These are phyloP conservation scores for Falco peregrinus DNA, from an alignment of 2,797 vertebrate genomes.

Conservation along the genomic window DNA sequence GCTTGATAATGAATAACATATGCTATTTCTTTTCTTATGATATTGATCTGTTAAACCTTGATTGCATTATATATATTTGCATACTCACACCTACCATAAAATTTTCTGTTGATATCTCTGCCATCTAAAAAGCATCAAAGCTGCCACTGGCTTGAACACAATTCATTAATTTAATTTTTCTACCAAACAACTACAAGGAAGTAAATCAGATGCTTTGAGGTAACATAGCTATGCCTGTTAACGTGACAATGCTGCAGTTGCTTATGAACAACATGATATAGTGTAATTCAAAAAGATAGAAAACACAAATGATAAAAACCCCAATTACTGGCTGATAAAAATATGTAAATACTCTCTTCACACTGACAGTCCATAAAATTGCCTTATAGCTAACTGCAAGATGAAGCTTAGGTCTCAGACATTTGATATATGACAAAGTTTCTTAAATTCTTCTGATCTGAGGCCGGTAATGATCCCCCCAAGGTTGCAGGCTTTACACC, in stretches of 20 bases:
- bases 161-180: constrained; percentile 46
- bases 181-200: neutral
- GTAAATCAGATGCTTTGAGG: constrained; percentile 38
- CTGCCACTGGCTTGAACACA: neutral
- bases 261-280: constrained; percentile 21
- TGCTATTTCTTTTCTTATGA: neutral
- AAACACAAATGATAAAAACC: constrained; percentile 43
- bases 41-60: neutral
- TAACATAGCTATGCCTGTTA: neutral
- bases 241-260: neutral
- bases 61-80: neutral
- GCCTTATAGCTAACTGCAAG: neutral
- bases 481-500: constrained; percentile 18
- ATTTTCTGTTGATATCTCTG: constrained; percentile 1
- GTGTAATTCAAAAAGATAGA: constrained; percentile 51
- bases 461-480: neutral
- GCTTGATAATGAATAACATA: neutral
- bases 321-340: constrained; percentile 53
- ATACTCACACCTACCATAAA: neutral
- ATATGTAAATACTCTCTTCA: constrained; percentile 46
- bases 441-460: constrained; percentile 30
- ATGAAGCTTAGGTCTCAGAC: neutral
- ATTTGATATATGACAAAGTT: constrained; percentile 5
- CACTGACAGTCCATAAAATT: constrained; percentile 19
- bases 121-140: neutral